A percentile compares a stretch with the other conserved stretches of the same genome.
Conservation (phyloP, 23 tunicate genomes). For the Ciona savignyi region DNA sequence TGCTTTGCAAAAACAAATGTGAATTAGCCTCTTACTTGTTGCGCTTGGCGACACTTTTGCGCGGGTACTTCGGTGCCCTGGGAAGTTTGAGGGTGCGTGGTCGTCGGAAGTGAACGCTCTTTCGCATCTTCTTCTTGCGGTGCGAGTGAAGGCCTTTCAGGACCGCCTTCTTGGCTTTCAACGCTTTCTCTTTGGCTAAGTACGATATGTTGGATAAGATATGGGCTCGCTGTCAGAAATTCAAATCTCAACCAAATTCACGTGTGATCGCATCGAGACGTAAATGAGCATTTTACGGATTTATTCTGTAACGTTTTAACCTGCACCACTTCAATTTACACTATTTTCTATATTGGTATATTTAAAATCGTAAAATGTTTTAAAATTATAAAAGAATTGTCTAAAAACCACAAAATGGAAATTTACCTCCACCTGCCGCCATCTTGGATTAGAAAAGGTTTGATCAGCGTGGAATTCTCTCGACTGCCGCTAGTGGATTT, state of each 20-base stretch:
- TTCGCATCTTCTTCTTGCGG: constrained; percentile 82
- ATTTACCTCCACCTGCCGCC: not conserved
- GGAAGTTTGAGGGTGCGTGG: constrained; percentile 76
- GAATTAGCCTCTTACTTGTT: constrained; percentile 71
- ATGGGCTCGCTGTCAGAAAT: too few relatives aligned
- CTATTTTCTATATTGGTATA: too few relatives aligned
- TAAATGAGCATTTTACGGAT: too few relatives aligned
- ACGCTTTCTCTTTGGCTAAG: constrained; percentile 75
- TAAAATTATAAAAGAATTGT: too few relatives aligned
- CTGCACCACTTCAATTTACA: too few relatives aligned
- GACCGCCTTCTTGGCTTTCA: constrained; percentile 97
- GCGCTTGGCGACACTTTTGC: constrained; percentile 62
- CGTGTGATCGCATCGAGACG: too few relatives aligned
- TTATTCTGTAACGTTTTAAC: too few relatives aligned
- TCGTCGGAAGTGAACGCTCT: constrained; percentile 66
- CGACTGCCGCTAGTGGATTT: not conserved
- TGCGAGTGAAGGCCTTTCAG: constrained; percentile 88
- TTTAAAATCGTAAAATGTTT: too few relatives aligned
- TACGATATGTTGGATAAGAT: too few relatives aligned
- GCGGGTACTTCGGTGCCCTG: constrained; percentile 81
- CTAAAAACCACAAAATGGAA: too few relatives aligned
- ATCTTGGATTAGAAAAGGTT: not conserved
- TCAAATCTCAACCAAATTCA: too few relatives aligned
- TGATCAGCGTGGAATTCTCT: not conserved
- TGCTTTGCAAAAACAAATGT: too few relatives aligned